Conservation (phyloP, 2,113 vertebrate species). For the Anhinga anhinga region DNA sequence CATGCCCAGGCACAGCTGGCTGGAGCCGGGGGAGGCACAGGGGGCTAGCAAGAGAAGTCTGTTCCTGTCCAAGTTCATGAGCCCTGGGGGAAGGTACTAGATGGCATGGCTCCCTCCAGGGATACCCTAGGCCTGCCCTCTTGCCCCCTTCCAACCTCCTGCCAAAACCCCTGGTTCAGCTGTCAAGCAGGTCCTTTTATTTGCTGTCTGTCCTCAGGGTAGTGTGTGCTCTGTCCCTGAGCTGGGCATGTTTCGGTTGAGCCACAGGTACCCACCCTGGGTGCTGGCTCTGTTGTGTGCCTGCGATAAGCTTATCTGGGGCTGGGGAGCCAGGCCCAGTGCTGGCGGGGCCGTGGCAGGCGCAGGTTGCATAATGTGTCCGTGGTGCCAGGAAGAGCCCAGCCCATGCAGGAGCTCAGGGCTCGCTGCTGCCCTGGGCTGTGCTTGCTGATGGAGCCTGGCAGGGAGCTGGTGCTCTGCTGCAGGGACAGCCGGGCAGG, state of each 20-base stretch:
- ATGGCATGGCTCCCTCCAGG: not conserved
- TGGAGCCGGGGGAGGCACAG: not conserved
- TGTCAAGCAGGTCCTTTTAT: not conserved
- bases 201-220: not conserved
- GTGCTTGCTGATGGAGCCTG: accelerated
- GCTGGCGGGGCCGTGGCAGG: accelerated
- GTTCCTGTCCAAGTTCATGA: not conserved
- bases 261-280: accelerated
- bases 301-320: not conserved
- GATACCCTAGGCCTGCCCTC: not conserved
- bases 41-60: accelerated
- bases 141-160: accelerated
- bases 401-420: accelerated
- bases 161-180: not conserved
- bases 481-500: not conserved
- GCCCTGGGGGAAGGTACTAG: not conserved
- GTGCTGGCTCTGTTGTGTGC: not conserved
- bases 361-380: accelerated
- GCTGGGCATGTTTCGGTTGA: not conserved
- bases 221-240: not conserved
- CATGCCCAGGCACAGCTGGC: accelerated
- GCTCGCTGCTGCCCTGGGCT: not conserved
- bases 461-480: not conserved
- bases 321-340: accelerated
- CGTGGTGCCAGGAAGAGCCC: not conserved